Evolutionary conservation across 2,888 invertebrate species (phyloP), one percentile per base, ranked within the genome.

Genomic region (Saturnia japonica): DNA sequence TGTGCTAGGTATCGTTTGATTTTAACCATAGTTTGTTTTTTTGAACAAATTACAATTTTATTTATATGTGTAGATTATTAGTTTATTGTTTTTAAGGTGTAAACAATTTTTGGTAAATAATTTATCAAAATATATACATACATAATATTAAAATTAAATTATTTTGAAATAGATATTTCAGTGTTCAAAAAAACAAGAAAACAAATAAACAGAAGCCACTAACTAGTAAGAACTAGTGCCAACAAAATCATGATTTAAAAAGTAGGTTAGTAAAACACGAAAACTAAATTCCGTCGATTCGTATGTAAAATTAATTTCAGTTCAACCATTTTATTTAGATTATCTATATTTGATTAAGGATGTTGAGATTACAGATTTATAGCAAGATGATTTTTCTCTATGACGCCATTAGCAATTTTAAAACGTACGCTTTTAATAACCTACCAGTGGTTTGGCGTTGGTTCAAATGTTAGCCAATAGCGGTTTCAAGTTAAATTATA

Each of bases 331-430:
- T 64, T 40, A 64, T 64, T 64, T 64, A 64, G 16, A 40, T 64
- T 40, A 64, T 64, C 64, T 64, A 40, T 64, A 16, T 64, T 64
- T 19, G 64, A 40, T 64, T 64, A 64, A 64, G 64, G 64, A 40
- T 40, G 64, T 40, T 40, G 64, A 16, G 64, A 64, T 64, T 40
- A 64, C 16, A 64, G 16, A n/a, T 64, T 64, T 40, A 64, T 64
- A 40, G 64, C 40, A 40, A 9, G 40, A 34, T 34, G 64, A 40
- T 64, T 19, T 64, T 19, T 64, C 1, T 64, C 54, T 1, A 57
- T n/a, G 51, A 51, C 67, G 67, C 67, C 67, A 67, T 64, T 40
- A 40, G 0, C 19, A 19, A 14, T 57, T 57, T 57, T 28, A 22
- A 54, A 54, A 54, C 54, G 2, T 54, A 22, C n/a, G n/a, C 25